phyloP scores from a whole-genome alignment of 2,888 invertebrate species.

The Lasioglossum oenotherae region DNA sequence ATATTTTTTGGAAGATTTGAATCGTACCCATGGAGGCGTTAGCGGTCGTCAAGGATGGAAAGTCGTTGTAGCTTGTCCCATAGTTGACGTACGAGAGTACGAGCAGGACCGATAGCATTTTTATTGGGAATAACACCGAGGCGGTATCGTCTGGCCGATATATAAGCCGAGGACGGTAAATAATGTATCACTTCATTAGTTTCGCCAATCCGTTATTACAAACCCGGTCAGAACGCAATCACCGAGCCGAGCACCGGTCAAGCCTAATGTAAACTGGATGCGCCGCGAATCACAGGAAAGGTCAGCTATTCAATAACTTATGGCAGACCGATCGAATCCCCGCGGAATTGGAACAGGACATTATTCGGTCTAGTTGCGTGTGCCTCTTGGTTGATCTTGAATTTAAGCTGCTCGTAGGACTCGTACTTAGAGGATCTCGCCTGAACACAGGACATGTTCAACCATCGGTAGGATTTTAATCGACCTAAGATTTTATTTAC shows the following conservation, averaged over 20 bases:
- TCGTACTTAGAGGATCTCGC: not conserved
- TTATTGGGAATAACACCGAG: conserved; percentile 33
- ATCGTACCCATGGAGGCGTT: conserved; percentile 90
- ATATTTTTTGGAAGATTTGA: not conserved
- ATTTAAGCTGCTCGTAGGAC: not conserved
- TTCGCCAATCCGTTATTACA: conserved; percentile 58
- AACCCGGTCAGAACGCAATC: conserved; percentile 49
- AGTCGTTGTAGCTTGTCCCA: conserved; percentile 85
- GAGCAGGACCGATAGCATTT: conserved; percentile 65
- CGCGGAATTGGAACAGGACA: conserved; percentile 59
- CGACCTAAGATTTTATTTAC: not conserved
- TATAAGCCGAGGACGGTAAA: conserved; percentile 69
- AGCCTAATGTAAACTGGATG: conserved; percentile 50
- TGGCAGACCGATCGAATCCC: conserved; percentile 72
- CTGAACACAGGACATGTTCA: not conserved
- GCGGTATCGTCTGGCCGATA: conserved; percentile 33
- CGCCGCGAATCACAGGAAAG: conserved; percentile 67
- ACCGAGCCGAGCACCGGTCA: conserved; percentile 24
- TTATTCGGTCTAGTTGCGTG: conserved; percentile 53
- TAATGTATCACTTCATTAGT: conserved; percentile 75
- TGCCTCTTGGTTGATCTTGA: conserved; percentile 11
- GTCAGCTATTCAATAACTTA: conserved; percentile 75
- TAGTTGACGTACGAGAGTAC: conserved; percentile 63
- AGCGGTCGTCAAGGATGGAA: conserved; percentile 89
- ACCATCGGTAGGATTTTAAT: not conserved